Evolutionary conservation across 2,888 invertebrate species (phyloP), one percentile per base, ranked within the genome.

Genomic region (Acrobasis suavella): DNA sequence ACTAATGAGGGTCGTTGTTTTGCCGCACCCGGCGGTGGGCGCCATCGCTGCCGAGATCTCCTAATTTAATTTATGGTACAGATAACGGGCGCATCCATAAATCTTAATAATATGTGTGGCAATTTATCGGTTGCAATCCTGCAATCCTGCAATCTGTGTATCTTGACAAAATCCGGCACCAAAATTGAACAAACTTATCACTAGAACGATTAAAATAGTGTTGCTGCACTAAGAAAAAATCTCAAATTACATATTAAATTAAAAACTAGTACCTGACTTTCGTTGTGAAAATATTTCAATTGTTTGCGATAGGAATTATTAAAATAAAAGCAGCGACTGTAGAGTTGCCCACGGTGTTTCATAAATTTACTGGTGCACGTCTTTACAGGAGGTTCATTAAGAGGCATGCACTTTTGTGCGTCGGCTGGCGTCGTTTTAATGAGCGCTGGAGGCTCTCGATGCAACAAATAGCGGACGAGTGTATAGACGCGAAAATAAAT

Each of bases 401-500:
- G 17, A 56, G 39, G 42, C 37, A 56, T 56, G 42, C 64, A 64
- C 7, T 37, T 16, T 61, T 39, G 49, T 52, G 50, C 56, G 38
- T 56, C 64, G 6, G 15, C 38, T 14, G 46, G 54, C 38, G 12
- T 16, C 16, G 12, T 10, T 38, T 56, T 56, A 56, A 56, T 56
- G 56, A 56, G 56, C 56, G 56, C 56, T 39, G 17, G 42, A 9
- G 22, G 54, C 14, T 39, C 56, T 38, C 32, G 42, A 46, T 58
- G 60, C 54, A n/a, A 12, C 68, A 16, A 69, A 70, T 50, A 69
- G 58, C 9, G 68, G 6, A 69, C 69, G 65, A 58, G 67, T 32
- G 32, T 67, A 64, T n/a, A 56, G 55, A 14, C 46, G 12, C 46
- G 14, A 59, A 54, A 63, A 60, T 42, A 60, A 63, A 63, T 56